Conservation (phyloP, 2,797 vertebrate species). For the Adrianichthys oophorus region DNA sequence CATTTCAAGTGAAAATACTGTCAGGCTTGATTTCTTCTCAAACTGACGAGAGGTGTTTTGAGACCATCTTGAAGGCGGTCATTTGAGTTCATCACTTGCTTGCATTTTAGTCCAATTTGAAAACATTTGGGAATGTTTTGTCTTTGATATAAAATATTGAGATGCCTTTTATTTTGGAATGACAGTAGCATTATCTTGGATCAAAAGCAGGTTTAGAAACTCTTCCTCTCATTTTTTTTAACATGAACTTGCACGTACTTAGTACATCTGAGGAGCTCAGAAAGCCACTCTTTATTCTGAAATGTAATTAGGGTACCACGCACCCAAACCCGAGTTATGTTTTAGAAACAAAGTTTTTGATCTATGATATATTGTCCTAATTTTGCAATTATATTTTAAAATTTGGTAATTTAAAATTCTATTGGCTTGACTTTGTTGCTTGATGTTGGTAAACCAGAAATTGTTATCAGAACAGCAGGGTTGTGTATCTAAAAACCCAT, state of each 20-base stretch:
- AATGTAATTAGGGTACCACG: too few relatives aligned
- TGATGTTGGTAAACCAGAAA: too few relatives aligned
- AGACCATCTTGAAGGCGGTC: slow-evolving; percentile 74
- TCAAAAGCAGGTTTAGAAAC: slow-evolving; percentile 82
- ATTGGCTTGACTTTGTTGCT: too few relatives aligned
- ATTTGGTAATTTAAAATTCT: too few relatives aligned
- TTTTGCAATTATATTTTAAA: too few relatives aligned
- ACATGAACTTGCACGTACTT: slow-evolving; percentile 72
- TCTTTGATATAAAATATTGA: slow-evolving; percentile 80
- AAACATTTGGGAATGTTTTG: slow-evolving; percentile 92
- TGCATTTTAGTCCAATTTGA: slow-evolving; percentile 83
- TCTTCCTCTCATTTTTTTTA: slow-evolving; percentile 73
- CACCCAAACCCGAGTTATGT: too few relatives aligned
- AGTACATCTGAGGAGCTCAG: slow-evolving; percentile 39
- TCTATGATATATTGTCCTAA: too few relatives aligned
- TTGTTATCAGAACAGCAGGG: too few relatives aligned
- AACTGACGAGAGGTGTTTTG: slow-evolving; percentile 80
- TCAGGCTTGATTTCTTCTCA: slow-evolving; percentile 86
- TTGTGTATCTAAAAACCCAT: too few relatives aligned
- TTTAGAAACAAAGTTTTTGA: too few relatives aligned
- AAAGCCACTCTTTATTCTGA: too few relatives aligned
- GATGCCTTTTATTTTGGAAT: slow-evolving; percentile 70
- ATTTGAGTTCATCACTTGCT: slow-evolving; percentile 78
- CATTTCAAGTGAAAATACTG: slow-evolving; percentile 85
- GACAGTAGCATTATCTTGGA: slow-evolving; percentile 75